Base-by-base conservation (phyloP, 2,113 vertebrate genomes). In the Clinocottus analis region DNA sequence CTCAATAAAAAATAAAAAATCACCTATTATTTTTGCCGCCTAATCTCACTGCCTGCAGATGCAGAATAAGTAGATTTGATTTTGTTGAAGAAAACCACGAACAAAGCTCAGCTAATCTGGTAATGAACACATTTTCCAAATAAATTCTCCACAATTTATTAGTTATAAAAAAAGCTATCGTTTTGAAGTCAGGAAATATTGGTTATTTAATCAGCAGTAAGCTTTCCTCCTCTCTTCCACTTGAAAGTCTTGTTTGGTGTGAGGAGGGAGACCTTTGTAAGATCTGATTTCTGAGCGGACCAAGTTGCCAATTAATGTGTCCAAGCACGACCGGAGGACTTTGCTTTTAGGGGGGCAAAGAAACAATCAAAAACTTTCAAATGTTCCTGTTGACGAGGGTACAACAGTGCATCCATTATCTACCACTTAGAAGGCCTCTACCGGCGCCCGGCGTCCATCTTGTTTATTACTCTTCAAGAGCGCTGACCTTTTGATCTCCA, bases 401-500 rank as follows among this genome's bases (percentile, higher is more conserved):
- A 56, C 43, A 65, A 65, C 23, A 66, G 23, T 25, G 37, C 43
- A 77, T 86, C 67, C 76, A 85, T 89, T 87, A 84, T 73, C 58
- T 53, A 31, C 66, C 78, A 80, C 59, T 83, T 82, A 76, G 77
- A 56, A 72, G 59, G 59, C 62, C 49, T 49, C 27, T 12, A 63
- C 29, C 16, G 69, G 35, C 80, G 29, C 25, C 69, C 6, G n/a
- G 13, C 82, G 75, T 90, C 61, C 80, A 74, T 87, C 79, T 60
- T 72, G 47, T 86, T 85, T 86, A 90, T 84, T 77, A 80, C 83
- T 67, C 31, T 27, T 81, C 77, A 72, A 79, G 58, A 82, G 55
- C 21, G 45, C 55, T 71, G 85, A 88, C 82, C 78, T 88, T 90
- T 77, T 84, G 77, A 88, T 84, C 65, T 56, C 58, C 39, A 68